Base-by-base conservation (phyloP, 2,888 invertebrate species). In the Julus scandinavius region DNA sequence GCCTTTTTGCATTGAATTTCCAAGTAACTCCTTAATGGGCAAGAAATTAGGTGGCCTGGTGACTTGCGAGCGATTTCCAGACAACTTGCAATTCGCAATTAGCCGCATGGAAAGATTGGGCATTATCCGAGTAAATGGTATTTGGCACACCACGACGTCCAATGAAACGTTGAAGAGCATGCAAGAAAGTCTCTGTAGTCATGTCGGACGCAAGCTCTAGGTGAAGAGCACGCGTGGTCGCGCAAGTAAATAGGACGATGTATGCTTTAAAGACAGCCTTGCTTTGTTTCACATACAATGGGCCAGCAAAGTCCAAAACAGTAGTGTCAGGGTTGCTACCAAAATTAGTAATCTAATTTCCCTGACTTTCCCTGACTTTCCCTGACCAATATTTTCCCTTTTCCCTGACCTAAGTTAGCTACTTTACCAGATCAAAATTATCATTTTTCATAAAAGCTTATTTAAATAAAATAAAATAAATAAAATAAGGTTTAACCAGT, bases 261-360 rank as follows among this genome's bases (percentile, higher is more conserved):
- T 58, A 58, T 58, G n/a, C 58, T 0, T 58, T 58, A 58, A n/a
- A n/a, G 0, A n/a, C 7, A 17, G 17, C 2, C n/a, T 58, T 9
- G 13, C 58, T 50, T 20, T 58, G 54, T 29, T 88, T 86, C 9
- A 88, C 41, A n/a, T 72, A 87, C 29, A 89, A 84, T 17, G 89
- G 86, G 1, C 89, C 89, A 20, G 88, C 72, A 0, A 89, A 86
- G 50, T 89, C 87, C 11, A n/a, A n/a, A n/a, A n/a, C n/a, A n/a
- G n/a, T n/a, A n/a, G n/a, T n/a, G n/a, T 29, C 29, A 29, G 29
- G 29, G 29, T 29, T 29, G 29, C 29, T 29, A 29, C 29, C 29
- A 29, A 29, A 29, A 29, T 29, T 29, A 29, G 29, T 1, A 29
- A 29, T 29, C 29, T 29, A 1, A 29, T 29, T 29, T 29, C 29